Percentiles rank a stretch among this genome's conserved stretches.
Evolutionary conservation across 2,797 vertebrate species (phyloP).

Genomic region (Bryconaethiops microstoma): DNA sequence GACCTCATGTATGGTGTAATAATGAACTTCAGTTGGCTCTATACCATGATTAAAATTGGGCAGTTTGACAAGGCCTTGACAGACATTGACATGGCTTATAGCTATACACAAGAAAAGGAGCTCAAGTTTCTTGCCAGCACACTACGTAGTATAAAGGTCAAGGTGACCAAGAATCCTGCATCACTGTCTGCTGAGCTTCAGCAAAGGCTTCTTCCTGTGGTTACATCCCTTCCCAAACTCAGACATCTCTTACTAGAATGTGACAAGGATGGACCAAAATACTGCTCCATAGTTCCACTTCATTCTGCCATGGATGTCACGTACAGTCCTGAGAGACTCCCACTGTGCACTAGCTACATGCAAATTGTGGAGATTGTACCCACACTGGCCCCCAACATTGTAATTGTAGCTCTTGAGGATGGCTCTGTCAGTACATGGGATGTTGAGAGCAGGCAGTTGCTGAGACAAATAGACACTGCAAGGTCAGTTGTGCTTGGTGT

Average conservation of each 20-base stretch:
- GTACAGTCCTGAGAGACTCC: conserved; percentile 94
- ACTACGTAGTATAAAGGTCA: conserved; percentile 91
- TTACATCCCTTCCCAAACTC: conserved; percentile 95
- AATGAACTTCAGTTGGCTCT: conserved; percentile 99
- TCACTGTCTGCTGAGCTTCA: conserved; percentile 96
- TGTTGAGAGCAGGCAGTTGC: conserved; percentile 90
- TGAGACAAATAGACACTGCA: conserved; percentile 94
- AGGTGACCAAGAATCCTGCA: conserved; percentile 91
- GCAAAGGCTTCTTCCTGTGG: conserved; percentile 94
- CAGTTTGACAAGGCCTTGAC: conserved; percentile 94
- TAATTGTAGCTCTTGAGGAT: conserved; percentile 94
- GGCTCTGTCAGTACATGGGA: conserved; percentile 99
- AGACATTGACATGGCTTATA: conserved; percentile 95
- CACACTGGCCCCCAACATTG: conserved; percentile 90
- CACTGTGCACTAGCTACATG: conserved; percentile 91
- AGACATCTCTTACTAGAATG: conserved; percentile 96
- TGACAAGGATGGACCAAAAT: conserved; percentile 98
- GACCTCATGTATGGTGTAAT: conserved; percentile 96
- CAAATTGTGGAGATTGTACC: conserved; percentile 96
- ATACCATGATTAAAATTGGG: conserved; percentile 98
- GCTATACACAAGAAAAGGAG: conserved; percentile 94
- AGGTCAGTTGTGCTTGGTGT: conserved; percentile 95
- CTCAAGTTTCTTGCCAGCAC: conserved; percentile 94
- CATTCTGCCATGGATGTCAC: conserved; percentile 98
- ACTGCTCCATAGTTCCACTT: conserved; percentile 97